phyloP scores from a whole-genome alignment of 2,113 vertebrate genomes.

The Morone chrysops region DNA sequence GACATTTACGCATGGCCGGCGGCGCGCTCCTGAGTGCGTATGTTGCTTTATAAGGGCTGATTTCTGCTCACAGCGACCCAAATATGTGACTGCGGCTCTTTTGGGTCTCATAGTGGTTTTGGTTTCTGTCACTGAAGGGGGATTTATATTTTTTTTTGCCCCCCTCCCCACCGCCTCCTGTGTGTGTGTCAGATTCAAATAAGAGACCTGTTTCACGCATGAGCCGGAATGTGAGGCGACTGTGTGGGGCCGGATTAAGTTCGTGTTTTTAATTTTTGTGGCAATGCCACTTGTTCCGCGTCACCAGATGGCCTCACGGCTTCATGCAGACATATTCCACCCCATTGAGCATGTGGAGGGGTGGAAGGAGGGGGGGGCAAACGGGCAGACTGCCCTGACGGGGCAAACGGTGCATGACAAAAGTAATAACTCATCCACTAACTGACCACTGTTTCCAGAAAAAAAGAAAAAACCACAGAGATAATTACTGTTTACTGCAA shows the following conservation, averaged over 20 bases:
- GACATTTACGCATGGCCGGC: conserved; percentile 54
- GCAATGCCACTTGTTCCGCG: conserved; percentile 75
- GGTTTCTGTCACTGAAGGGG: not conserved
- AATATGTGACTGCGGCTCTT: conserved; percentile 7
- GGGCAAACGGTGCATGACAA: conserved; percentile 41
- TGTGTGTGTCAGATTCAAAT: not conserved
- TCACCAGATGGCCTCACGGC: conserved; percentile 77
- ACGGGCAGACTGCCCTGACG: conserved; percentile 35
- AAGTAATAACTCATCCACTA: conserved; percentile 32
- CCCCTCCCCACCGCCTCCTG: too few relatives aligned
- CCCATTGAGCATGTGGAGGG: conserved; percentile 52
- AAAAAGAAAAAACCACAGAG: not conserved
- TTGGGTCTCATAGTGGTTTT: not conserved
- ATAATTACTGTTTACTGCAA: conserved; percentile 1
- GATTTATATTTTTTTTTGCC: not conserved
- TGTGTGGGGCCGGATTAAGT: conserved; percentile 61
- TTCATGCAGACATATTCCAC: conserved; percentile 57
- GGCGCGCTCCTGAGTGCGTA: conserved; percentile 14
- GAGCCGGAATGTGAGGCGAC: conserved; percentile 34
- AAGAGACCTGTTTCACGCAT: not conserved
- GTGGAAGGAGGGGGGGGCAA: conserved; percentile 13
- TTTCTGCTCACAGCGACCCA: conserved; percentile 9
- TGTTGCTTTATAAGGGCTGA: conserved; percentile 1
- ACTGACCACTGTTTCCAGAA: not conserved
- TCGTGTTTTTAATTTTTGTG: conserved; percentile 55